Evolutionary conservation across 2,888 invertebrate genomes (phyloP), one percentile per base, ranked within the genome.

Genomic region (Philopedon plagiatum): DNA sequence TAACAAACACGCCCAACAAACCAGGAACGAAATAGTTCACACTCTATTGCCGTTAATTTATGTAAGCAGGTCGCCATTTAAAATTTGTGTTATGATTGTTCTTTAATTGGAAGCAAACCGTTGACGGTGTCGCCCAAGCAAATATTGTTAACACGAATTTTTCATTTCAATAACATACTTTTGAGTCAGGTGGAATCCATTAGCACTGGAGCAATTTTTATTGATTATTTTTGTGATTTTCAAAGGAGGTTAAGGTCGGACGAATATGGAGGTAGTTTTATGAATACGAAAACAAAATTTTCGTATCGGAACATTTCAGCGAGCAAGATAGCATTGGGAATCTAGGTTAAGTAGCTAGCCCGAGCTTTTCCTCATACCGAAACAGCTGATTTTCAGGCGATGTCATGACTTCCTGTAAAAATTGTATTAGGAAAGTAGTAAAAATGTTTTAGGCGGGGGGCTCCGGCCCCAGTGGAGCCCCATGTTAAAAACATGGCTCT

Each of bases 41-140:
- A 54, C 51, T 29, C 18, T 8, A 18, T 23, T 13, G 15, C 15
- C 51, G 29, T n/a, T 62, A 62, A 62, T 62, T 29, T 49, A 62
- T 62, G 62, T 62, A 62, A 62, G 19, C 34, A 62, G 62, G 62
- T 44, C 62, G 62, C 62, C 46, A 46, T 46, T 62, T 46, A 62
- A 62, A 62, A 62, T 54, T 29, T 39, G 13, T 46, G 29, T 54
- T 54, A 54, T 54, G 51, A 54, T 54, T 54, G 51, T 54, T 54
- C 51, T 54, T 54, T 54, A 54, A 54, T 54, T 54, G 51, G 32
- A 29, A 9, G 15, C 51, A 15, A 9, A 15, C 51, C 51, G 51
- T n/a, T 18, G 41, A 15, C n/a, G 41, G 4, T 54, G 51, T 54
- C 29, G 51, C 51, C 18, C 51, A 29, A 54, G 51, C 18, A 54